Percentiles rank a stretch among this genome's conserved stretches.
Evolutionary conservation across 2,797 vertebrate species (phyloP).

Genomic region (Lepidocolaptes lacrymiger): DNA sequence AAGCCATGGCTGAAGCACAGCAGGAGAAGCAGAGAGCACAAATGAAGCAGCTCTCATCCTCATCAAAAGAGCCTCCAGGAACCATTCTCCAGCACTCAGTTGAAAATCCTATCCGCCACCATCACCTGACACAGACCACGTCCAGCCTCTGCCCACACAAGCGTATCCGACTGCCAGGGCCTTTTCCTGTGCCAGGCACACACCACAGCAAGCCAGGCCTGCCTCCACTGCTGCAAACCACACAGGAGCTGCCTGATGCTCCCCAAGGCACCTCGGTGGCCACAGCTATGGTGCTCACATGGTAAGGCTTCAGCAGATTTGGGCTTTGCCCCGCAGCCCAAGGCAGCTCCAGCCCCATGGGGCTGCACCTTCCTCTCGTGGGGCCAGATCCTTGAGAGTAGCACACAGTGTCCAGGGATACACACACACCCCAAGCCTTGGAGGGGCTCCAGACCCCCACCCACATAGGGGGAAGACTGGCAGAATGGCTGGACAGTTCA

Average conservation of each 20-base stretch:
- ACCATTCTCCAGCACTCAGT: neutral
- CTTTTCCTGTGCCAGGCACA: neutral
- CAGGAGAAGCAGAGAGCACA: neutral
- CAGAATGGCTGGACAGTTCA: neutral
- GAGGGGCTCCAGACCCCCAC: neutral
- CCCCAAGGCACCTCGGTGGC: neutral
- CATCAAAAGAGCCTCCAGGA: neutral
- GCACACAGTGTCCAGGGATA: neutral
- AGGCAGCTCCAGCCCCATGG: accelerated
- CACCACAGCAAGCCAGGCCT: neutral
- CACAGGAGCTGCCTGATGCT: neutral
- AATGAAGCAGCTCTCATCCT: neutral
- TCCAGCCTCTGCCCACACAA: neutral
- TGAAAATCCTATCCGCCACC: neutral
- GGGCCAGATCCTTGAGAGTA: neutral
- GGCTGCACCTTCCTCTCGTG: neutral
- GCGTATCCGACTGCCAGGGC: neutral
- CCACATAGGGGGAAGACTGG: neutral
- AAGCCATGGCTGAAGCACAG: neutral
- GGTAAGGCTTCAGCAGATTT: accelerated
- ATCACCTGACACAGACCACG: neutral
- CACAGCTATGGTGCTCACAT: accelerated
- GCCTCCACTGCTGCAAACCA: neutral
- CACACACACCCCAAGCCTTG: neutral
- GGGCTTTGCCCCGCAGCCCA: neutral